A percentile compares a stretch with the other conserved stretches of the same genome.
These are phyloP conservation scores for Vulpes ferrilata DNA, from an alignment of 2,113 vertebrate species.

Conservation along the genomic window DNA sequence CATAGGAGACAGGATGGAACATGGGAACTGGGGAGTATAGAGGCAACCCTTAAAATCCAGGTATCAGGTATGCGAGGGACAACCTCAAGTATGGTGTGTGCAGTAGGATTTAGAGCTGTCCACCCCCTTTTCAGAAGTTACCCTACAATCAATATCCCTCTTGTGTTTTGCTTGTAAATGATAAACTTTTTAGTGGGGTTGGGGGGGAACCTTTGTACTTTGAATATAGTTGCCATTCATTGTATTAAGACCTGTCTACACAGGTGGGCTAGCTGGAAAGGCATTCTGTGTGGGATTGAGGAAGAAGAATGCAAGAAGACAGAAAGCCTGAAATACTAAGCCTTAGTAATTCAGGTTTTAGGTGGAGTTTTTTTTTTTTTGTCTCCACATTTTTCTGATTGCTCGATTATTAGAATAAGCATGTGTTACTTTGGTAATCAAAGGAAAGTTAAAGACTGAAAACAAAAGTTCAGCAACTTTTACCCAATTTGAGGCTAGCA, in stretches of 20 bases:
- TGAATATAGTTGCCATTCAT: not conserved
- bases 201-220: not conserved
- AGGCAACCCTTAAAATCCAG: not conserved
- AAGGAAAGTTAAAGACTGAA: not conserved
- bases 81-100: not conserved
- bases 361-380: not conserved
- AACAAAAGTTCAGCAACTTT: not conserved
- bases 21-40: not conserved
- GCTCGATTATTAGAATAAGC: not conserved
- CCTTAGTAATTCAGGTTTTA: not conserved
- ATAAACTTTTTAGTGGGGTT: not conserved
- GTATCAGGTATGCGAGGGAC: not conserved
- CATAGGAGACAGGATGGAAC: not conserved
- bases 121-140: not conserved
- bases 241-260: not conserved
- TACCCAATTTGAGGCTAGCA: not conserved
- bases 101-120: not conserved
- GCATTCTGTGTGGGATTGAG: not conserved
- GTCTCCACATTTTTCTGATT: not conserved
- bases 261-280: not conserved
- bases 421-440: not conserved
- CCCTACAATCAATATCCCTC: not conserved
- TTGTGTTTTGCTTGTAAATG: slow-evolving; percentile 5
- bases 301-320: not conserved
- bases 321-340: not conserved